These are phyloP conservation scores for Rosalia funebris DNA, from an alignment of 2,888 invertebrate genomes.

Conservation along the genomic window DNA sequence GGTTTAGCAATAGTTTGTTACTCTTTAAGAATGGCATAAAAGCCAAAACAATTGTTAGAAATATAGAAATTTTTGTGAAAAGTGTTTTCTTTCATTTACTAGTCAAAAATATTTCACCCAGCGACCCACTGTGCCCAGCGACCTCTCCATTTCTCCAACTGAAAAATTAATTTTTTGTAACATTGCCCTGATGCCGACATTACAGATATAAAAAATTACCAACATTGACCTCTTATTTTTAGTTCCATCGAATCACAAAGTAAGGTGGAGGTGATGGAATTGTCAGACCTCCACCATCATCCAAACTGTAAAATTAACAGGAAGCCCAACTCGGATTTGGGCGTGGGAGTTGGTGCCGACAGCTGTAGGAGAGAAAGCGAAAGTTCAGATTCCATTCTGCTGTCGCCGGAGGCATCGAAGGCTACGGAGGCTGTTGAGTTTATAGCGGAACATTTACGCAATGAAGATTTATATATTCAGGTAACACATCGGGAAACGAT, in stretches of 20 bases:
- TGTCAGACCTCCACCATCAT: constrained; percentile 94
- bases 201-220: too few relatives aligned
- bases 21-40: too few relatives aligned
- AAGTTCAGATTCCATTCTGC: constrained; percentile 88
- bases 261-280: constrained; percentile 93
- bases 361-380: constrained; percentile 86
- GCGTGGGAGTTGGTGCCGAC: constrained; percentile 71
- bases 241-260: constrained; percentile 81
- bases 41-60: too few relatives aligned
- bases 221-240: constrained; percentile 37
- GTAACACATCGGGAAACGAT: too few relatives aligned
- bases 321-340: constrained; percentile 70
- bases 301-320: constrained; percentile 95
- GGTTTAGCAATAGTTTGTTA: too few relatives aligned
- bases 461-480: constrained; percentile 98
- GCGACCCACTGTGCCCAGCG: too few relatives aligned
- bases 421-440: constrained; percentile 98
- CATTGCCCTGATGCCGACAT: too few relatives aligned
- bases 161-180: too few relatives aligned
- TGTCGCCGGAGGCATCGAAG: constrained; percentile 93
- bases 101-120: too few relatives aligned
- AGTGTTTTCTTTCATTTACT: too few relatives aligned
- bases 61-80: too few relatives aligned
- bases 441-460: constrained; percentile 96
- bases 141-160: too few relatives aligned